Percentiles rank a stretch among this genome's conserved stretches.
phyloP scores from a whole-genome alignment of 2,797 vertebrate species.

The Ctenopoma multispine region DNA sequence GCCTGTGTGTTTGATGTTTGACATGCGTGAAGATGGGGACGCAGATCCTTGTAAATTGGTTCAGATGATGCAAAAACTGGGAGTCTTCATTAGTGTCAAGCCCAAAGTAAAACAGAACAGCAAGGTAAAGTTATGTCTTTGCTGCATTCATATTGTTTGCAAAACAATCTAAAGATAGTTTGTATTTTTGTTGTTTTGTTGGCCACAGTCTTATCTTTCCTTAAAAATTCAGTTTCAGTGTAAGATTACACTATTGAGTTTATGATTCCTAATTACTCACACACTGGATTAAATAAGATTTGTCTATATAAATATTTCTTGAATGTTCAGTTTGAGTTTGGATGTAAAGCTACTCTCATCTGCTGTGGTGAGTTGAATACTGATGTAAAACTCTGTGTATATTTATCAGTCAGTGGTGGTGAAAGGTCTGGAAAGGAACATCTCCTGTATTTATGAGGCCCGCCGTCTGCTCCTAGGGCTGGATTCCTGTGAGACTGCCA shows the following conservation, averaged over 20 bases:
- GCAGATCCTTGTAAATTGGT: constrained; percentile 79
- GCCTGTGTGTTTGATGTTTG: constrained; percentile 88
- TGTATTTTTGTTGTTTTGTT: constrained; percentile 10
- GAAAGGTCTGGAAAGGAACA: constrained; percentile 86
- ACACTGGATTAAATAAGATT: constrained; percentile 1
- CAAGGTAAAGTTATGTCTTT: constrained; percentile 77
- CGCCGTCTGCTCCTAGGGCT: constrained; percentile 81
- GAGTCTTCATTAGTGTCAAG: constrained; percentile 87
- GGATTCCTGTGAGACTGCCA: constrained; percentile 75
- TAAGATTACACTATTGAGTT: background rate
- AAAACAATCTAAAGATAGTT: background rate
- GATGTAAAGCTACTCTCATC: constrained; percentile 18
- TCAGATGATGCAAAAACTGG: constrained; percentile 87
- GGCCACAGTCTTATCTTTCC: background rate
- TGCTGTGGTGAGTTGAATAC: constrained; percentile 29
- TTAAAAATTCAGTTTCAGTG: constrained; percentile 18
- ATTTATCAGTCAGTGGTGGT: constrained; percentile 84
- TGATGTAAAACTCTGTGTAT: constrained; percentile 33
- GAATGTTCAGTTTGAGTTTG: constrained; percentile 27
- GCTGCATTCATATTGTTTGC: constrained; percentile 10
- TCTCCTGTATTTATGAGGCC: constrained; percentile 82
- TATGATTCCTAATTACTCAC: constrained; percentile 17
- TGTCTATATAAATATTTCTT: constrained; percentile 20
- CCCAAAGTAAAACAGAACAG: constrained; percentile 86
- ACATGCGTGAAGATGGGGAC: constrained; percentile 85